Conservation (phyloP, 2,888 invertebrate genomes). For the Diaprepes abbreviatus region DNA sequence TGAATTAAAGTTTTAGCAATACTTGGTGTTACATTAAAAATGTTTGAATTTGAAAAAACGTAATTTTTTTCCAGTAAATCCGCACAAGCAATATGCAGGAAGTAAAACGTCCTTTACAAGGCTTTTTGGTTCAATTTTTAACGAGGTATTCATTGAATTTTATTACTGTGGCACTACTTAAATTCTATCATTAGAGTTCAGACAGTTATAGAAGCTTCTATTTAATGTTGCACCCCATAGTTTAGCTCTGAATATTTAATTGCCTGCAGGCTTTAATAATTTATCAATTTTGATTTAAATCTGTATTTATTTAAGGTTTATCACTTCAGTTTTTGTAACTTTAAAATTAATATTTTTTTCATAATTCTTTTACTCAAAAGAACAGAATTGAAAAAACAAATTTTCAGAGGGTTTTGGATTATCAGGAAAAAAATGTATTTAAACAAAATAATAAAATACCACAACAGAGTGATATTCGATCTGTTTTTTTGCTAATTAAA, state of each 20-base stretch:
- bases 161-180: constrained; percentile 35
- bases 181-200: background rate
- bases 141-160: constrained; percentile 52
- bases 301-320: no score
- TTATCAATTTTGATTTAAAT: background rate
- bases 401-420: no score
- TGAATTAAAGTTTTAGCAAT: constrained; percentile 35
- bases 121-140: constrained; percentile 52
- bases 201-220: background rate
- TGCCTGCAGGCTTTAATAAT: constrained; percentile 4
- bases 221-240: background rate
- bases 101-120: constrained; percentile 53
- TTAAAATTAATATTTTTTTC: no score
- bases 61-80: constrained; percentile 46
- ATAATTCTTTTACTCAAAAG: no score
- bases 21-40: constrained; percentile 47
- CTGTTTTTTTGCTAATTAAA: no score
- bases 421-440: no score
- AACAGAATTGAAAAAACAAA: no score
- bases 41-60: constrained; percentile 48
- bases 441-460: no score
- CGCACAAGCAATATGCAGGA: constrained; percentile 55
- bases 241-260: background rate
- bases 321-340: no score
- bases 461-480: no score